These are phyloP conservation scores for Huso huso DNA, from an alignment of 2,797 vertebrate species.

Conservation along the genomic window DNA sequence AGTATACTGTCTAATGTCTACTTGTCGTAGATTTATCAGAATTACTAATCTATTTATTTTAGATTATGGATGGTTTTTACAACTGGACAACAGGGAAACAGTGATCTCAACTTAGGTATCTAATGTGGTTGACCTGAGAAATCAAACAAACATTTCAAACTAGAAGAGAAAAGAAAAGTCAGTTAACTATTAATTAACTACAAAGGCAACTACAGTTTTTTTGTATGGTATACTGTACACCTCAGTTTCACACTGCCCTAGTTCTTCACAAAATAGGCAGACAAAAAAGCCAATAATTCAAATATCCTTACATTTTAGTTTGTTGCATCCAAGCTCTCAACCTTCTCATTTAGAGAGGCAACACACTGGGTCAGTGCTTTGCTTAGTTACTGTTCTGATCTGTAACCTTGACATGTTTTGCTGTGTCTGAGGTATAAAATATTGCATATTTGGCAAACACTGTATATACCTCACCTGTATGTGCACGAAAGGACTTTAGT, in stretches of 20 bases:
- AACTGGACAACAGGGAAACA: too few relatives aligned
- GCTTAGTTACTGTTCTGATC: constrained; percentile 9
- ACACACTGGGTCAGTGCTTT: constrained; percentile 10
- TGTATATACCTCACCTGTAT: constrained; percentile 12
- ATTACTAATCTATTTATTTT: too few relatives aligned
- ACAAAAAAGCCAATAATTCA: constrained; percentile 15
- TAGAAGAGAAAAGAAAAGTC: too few relatives aligned
- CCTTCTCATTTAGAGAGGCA: background rate
- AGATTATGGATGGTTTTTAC: too few relatives aligned
- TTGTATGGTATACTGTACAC: constrained; percentile 23
- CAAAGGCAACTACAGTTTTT: too few relatives aligned
- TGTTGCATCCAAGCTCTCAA: background rate
- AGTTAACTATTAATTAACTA: too few relatives aligned
- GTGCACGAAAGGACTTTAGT: constrained; percentile 31
- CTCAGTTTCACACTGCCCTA: constrained; percentile 6
- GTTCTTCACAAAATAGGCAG: constrained; percentile 27
- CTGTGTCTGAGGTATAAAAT: constrained; percentile 2
- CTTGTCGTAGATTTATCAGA: too few relatives aligned
- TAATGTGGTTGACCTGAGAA: too few relatives aligned
- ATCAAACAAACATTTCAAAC: too few relatives aligned
- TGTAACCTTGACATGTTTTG: constrained; percentile 9
- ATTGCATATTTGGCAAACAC: constrained; percentile 9
- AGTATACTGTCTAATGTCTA: too few relatives aligned
- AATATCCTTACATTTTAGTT: constrained; percentile 9
- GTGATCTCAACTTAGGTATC: too few relatives aligned